These are phyloP conservation scores for Aphaenogaster ashmeadi DNA, from an alignment of 1,140 invertebrate genomes.

Conservation along the genomic window DNA sequence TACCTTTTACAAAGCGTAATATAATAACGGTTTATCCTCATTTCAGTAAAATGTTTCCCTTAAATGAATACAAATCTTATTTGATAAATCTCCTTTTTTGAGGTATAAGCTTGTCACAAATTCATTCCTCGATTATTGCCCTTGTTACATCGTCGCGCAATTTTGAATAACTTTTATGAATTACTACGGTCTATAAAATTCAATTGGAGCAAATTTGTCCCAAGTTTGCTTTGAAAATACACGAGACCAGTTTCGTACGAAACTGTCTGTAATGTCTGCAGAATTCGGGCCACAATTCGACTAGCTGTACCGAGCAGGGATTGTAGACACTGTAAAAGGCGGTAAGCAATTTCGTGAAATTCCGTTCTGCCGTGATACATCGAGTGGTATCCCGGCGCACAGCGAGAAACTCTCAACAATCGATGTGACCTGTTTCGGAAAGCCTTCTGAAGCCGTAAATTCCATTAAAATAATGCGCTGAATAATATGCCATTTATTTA, in stretches of 20 bases:
- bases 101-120: background rate
- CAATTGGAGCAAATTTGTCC: constrained; percentile 40
- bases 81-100: background rate
- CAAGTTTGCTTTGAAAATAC: constrained; percentile 48
- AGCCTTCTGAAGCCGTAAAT: constrained; percentile 44
- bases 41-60: constrained; percentile 26
- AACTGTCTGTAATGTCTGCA: constrained; percentile 38
- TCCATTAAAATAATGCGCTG: constrained; percentile 52
- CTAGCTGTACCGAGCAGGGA: constrained; percentile 19
- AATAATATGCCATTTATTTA: constrained; percentile 44
- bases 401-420: constrained; percentile 44
- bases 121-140: background rate
- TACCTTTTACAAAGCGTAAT: constrained; percentile 13
- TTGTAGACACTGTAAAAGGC: constrained; percentile 57
- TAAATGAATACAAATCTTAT: constrained; percentile 29
- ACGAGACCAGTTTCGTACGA: constrained; percentile 5
- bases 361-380: constrained; percentile 44
- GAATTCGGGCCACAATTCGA: constrained; percentile 58
- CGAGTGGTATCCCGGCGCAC: background rate
- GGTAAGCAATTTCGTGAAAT: constrained; percentile 61
- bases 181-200: constrained; percentile 42
- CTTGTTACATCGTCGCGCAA: background rate
- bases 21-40: background rate
- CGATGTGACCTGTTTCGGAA: constrained; percentile 36
- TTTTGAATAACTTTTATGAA: constrained; percentile 46